These are phyloP conservation scores for Bradypodion pumilum DNA, from an alignment of 2,797 vertebrate genomes.

Conservation along the genomic window DNA sequence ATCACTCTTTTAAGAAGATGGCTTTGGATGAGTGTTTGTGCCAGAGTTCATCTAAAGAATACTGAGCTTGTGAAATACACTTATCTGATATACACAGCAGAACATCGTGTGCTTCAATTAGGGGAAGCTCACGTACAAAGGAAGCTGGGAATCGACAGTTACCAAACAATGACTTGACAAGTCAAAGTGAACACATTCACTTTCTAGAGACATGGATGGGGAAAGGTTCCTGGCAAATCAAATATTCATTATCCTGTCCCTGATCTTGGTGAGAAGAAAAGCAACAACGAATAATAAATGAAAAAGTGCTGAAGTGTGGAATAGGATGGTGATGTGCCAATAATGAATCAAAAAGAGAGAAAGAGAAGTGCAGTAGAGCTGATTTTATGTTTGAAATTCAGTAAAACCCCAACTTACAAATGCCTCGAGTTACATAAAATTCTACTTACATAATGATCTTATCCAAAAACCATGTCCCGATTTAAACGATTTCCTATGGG, in stretches of 20 bases:
- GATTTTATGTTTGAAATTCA: neutral
- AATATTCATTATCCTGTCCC: constrained; percentile 15
- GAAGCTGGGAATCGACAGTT: constrained; percentile 17
- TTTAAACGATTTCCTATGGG: too few relatives aligned
- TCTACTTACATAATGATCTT: too few relatives aligned
- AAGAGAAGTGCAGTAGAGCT: neutral
- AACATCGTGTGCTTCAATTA: constrained; percentile 23
- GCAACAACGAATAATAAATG: constrained; percentile 37
- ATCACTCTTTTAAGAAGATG: constrained; percentile 14
- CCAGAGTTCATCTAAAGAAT: constrained; percentile 10
- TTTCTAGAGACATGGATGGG: constrained; percentile 25
- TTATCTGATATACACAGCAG: neutral
- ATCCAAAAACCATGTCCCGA: too few relatives aligned
- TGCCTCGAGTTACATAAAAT: too few relatives aligned
- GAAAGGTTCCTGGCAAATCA: constrained; percentile 23
- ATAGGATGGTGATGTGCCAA: neutral
- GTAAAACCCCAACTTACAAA: too few relatives aligned
- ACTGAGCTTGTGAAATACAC: constrained; percentile 7
- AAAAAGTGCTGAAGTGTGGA: neutral
- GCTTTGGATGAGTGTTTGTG: neutral
- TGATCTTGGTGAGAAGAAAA: neutral
- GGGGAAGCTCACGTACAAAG: constrained; percentile 1
- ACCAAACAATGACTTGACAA: neutral
- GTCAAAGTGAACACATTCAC: neutral
- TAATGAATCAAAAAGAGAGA: neutral